A percentile compares a stretch with the other conserved stretches of the same genome.
These are phyloP conservation scores for Dipodomys stephensi DNA, from an alignment of 2,113 vertebrate species.

Conservation along the genomic window DNA sequence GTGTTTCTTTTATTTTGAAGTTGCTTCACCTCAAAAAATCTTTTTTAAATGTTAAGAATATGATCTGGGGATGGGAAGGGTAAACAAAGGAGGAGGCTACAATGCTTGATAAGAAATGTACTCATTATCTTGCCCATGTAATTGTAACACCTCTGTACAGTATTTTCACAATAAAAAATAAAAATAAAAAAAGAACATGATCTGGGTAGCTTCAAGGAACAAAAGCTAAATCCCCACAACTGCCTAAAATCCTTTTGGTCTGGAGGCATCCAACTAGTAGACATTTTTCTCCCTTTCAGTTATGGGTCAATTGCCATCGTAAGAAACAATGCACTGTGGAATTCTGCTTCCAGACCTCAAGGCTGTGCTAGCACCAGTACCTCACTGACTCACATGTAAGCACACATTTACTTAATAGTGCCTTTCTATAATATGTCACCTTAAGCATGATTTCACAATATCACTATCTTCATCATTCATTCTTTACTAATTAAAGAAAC, in stretches of 20 bases:
- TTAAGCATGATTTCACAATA: slow-evolving; percentile 35
- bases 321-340: slow-evolving; percentile 73
- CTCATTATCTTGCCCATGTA: too few relatives aligned
- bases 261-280: background rate
- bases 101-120: too few relatives aligned
- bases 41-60: too few relatives aligned
- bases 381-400: slow-evolving; percentile 13
- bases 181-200: background rate
- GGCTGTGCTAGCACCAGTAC: slow-evolving; percentile 13
- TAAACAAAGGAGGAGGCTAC: too few relatives aligned
- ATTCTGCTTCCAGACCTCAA: slow-evolving; percentile 65
- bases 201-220: background rate
- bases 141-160: too few relatives aligned
- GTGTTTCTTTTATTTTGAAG: background rate
- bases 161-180: too few relatives aligned
- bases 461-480: background rate
- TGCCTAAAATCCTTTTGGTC: slow-evolving; percentile 1
- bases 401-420: slow-evolving; percentile 65
- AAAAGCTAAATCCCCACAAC: background rate
- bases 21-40: slow-evolving; percentile 48
- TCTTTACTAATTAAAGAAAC: slow-evolving; percentile 1
- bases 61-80: background rate
- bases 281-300: slow-evolving; percentile 3
- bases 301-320: slow-evolving; percentile 46
- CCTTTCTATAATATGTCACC: slow-evolving; percentile 61